Evolutionary conservation across 1,140 invertebrate genomes (phyloP), one percentile per base, ranked within the genome.

Genomic region (Eupristina koningsbergeri): DNA sequence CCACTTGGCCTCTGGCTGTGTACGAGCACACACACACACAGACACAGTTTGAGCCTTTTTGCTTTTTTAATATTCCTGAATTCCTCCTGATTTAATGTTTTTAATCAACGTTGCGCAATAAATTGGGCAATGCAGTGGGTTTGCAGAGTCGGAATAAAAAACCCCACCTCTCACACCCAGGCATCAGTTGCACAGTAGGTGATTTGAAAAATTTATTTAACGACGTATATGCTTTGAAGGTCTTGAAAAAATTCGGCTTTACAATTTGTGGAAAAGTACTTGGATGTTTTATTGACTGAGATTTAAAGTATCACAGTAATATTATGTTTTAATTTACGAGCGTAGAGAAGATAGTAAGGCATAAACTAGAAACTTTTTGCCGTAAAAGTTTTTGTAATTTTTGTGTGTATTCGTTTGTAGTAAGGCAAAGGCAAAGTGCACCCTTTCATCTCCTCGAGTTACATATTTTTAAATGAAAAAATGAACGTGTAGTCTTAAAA

Each of bases 381-480:
- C 67, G 26, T 71, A 71, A 71, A 71, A n/a, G 9, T 41, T 26
- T 71, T 41, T 71, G 39, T n/a, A 41, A 41, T n/a, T 71, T 71
- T 71, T 41, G 17, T 41, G 3, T 9, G 36, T 22, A 41, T 71
- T 39, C 17, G 34, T 39, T n/a, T 71, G 39, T 13, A 22, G 36
- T 26, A 11, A 39, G 67, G 36, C 9, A 11, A 39, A 36, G n/a
- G 36, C 36, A 41, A 39, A 39, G 17, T 41, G 67, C 22, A 36
- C 36, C 22, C n/a, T 71, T 41, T 31, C 41, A 41, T 64, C 63
- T 39, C 15, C 36, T 5, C 13, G 36, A 41, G 41, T 41, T 41
- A 39, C 22, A 41, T 41, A n/a, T 36, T 41, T 31, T 22, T n/a
- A 41, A 31, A 11, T 5, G 39, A 39, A n/a, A 41, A 41, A 41